phyloP scores from a whole-genome alignment of 2,113 vertebrate genomes.

The Stigmatopora nigra region DNA sequence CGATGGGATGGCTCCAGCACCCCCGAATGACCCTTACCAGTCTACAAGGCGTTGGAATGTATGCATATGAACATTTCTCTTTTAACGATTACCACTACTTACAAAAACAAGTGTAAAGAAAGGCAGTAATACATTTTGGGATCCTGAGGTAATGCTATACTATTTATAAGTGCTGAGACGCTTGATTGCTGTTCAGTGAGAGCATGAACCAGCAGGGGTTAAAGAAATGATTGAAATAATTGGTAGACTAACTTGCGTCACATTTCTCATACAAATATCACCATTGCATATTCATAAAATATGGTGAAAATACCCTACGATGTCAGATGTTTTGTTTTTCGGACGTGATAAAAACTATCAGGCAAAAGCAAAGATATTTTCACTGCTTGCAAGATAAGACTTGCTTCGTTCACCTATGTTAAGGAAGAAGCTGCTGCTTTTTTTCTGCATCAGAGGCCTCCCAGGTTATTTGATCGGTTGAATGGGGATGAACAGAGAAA shows the following conservation, averaged over 20 bases:
- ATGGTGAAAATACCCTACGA: neutral
- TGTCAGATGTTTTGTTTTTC: neutral
- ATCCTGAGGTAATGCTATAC: no score
- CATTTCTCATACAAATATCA: neutral
- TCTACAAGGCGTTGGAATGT: no score
- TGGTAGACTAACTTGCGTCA: neutral
- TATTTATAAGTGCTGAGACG: no score
- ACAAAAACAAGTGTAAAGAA: no score
- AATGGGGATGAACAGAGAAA: conserved; percentile 32
- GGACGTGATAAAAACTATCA: conserved; percentile 8
- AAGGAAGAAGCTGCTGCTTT: conserved; percentile 30
- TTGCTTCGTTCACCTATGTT: conserved; percentile 37
- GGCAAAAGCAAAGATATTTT: conserved; percentile 3
- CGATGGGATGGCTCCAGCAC: no score
- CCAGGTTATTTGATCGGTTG: conserved; percentile 55
- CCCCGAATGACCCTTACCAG: no score
- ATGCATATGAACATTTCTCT: no score
- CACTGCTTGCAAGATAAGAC: conserved; percentile 36
- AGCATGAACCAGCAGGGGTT: no score
- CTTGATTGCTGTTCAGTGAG: no score
- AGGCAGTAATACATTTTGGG: no score
- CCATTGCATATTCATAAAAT: neutral
- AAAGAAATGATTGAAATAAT: neutral
- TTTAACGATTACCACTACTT: no score
- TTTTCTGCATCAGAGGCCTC: conserved; percentile 29